phyloP scores from a whole-genome alignment of 2,888 invertebrate genomes.

The Nomada fucata region DNA sequence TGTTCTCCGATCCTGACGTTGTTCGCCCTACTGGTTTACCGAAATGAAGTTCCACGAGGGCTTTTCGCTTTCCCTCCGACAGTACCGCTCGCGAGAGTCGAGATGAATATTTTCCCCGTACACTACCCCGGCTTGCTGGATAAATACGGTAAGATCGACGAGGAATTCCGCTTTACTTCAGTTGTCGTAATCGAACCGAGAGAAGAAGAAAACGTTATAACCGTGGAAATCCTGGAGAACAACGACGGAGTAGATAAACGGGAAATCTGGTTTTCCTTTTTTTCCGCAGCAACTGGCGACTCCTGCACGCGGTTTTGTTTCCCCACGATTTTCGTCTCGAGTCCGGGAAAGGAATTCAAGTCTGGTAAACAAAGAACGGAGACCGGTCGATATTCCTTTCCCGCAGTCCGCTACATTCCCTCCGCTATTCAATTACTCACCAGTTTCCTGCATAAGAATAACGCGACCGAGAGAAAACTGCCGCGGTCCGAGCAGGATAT shows the following conservation, averaged over 20 bases:
- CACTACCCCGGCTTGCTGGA: not conserved
- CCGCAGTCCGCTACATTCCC: conserved; percentile 12
- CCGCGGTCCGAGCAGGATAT: not conserved
- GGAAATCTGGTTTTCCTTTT: not conserved
- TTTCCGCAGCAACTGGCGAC: not conserved
- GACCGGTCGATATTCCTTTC: conserved; percentile 7
- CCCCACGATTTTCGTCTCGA: conserved; percentile 24
- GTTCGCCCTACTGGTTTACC: not conserved
- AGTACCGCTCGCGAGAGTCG: too few relatives aligned
- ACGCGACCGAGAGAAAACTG: not conserved
- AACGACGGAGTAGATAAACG: not conserved
- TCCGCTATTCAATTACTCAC: not conserved
- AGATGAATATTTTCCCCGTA: not conserved
- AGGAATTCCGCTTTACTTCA: not conserved
- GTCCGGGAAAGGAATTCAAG: conserved; percentile 1
- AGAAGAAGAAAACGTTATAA: not conserved
- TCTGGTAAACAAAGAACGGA: conserved; percentile 20
- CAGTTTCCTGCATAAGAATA: not conserved
- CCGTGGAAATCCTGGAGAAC: not conserved
- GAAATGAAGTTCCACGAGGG: not conserved
- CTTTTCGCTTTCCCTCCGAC: too few relatives aligned
- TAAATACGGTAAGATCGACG: conserved; percentile 1
- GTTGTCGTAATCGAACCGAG: conserved; percentile 9
- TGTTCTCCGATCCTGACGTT: not conserved
- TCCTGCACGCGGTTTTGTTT: conserved; percentile 18